These are phyloP conservation scores for Diploscapter pachys DNA, from an alignment of 1,140 invertebrate genomes.

Conservation along the genomic window DNA sequence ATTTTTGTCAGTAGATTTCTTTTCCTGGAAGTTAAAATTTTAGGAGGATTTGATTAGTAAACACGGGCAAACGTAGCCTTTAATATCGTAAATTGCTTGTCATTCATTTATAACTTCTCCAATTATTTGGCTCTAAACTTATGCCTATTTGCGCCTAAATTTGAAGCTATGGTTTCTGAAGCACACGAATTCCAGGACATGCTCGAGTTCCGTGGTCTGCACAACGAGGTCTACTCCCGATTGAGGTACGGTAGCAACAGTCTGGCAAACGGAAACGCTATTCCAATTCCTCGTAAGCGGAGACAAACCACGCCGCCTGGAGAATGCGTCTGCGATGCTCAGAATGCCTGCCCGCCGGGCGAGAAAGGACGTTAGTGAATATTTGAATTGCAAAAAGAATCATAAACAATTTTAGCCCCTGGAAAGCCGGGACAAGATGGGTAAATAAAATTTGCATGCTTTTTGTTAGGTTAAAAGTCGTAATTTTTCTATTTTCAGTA, in stretches of 20 bases:
- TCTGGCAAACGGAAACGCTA: background rate
- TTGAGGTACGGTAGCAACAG: constrained; percentile 13
- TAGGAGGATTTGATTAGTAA: background rate
- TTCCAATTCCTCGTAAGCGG: constrained; percentile 31
- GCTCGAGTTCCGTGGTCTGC: constrained; percentile 29
- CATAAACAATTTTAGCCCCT: constrained; percentile 17
- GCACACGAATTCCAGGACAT: constrained; percentile 12
- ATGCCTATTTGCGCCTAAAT: too few species aligned
- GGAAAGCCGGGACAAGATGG: constrained; percentile 34
- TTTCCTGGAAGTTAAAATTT: too few species aligned
- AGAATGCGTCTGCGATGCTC: constrained; percentile 16
- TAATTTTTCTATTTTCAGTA: background rate
- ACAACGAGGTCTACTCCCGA: constrained; percentile 22
- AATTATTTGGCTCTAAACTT: too few species aligned
- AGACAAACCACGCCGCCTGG: constrained; percentile 29
- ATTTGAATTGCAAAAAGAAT: constrained; percentile 27
- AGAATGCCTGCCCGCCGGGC: background rate
- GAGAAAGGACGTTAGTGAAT: background rate
- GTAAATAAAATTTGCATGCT: too few species aligned
- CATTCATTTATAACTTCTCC: background rate
- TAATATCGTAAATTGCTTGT: background rate
- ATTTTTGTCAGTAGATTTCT: too few species aligned
- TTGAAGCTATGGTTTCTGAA: too few species aligned
- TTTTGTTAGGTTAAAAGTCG: too few species aligned
- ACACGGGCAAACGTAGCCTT: background rate